Evolutionary conservation across 1,140 invertebrate genomes (phyloP).

Genomic region (Neelides sp.): DNA sequence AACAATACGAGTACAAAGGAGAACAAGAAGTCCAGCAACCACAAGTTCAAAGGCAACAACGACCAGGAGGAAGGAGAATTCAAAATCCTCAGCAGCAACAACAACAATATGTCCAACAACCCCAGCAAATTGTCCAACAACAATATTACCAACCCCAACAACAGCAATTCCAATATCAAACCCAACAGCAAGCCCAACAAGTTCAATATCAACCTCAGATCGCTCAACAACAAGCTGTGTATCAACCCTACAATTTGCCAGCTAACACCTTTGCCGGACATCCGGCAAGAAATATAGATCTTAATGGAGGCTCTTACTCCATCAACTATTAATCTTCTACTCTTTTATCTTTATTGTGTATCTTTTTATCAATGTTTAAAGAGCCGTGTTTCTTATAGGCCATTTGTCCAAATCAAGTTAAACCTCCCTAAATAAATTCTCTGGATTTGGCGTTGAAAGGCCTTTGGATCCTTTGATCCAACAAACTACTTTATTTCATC

Average conservation of each 20-base stretch:
- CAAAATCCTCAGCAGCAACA: conserved; percentile 34
- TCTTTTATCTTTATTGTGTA: no score
- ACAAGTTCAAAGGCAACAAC: conserved; percentile 7
- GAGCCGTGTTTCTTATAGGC: no score
- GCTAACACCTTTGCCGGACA: conserved; percentile 41
- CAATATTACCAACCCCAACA: conserved; percentile 34
- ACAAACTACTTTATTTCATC: no score
- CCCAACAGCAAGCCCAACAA: conserved; percentile 31
- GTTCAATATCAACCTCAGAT: conserved; percentile 32
- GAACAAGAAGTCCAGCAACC: background rate
- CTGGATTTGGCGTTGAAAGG: no score
- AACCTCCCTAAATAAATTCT: no score
- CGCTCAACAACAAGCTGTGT: conserved; percentile 35
- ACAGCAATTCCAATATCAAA: conserved; percentile 29
- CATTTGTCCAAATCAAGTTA: no score
- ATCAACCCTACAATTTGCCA: conserved; percentile 36
- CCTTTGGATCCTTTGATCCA: no score
- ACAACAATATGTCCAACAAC: conserved; percentile 34
- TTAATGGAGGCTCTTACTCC: conserved; percentile 53
- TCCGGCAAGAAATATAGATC: conserved; percentile 49
- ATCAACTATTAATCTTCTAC: conserved; percentile 45
- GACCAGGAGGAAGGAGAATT: conserved; percentile 1
- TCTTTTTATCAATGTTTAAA: no score
- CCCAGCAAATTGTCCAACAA: conserved; percentile 10
- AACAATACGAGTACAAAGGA: conserved; percentile 48